phyloP scores from a whole-genome alignment of 2,797 vertebrate species.

The Halcyon badia region DNA sequence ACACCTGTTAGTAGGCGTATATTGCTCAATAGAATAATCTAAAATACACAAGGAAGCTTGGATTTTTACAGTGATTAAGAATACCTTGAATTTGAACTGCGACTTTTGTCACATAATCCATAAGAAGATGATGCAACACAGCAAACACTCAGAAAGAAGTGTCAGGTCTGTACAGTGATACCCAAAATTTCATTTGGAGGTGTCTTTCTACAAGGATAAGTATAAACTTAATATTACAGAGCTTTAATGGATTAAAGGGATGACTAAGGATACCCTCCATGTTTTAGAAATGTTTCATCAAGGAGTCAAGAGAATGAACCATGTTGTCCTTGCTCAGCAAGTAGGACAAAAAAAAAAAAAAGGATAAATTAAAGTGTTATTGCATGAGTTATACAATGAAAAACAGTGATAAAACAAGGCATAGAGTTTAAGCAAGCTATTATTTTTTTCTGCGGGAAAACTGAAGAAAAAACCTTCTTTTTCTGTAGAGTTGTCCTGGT shows the following conservation, averaged over 20 bases:
- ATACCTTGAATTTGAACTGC: background rate
- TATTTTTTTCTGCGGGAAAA: background rate
- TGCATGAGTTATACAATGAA: background rate
- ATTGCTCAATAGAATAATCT: background rate
- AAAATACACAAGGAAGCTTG: background rate
- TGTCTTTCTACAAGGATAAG: background rate
- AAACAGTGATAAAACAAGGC: background rate
- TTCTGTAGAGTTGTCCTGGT: background rate
- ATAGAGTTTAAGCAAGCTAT: background rate
- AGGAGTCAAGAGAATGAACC: background rate
- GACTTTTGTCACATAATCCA: background rate
- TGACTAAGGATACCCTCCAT: background rate
- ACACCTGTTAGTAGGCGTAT: background rate
- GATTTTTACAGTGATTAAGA: background rate
- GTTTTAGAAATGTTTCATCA: background rate
- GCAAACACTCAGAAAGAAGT: background rate
- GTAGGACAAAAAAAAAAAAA: background rate
- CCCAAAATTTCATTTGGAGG: background rate
- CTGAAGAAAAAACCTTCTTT: background rate
- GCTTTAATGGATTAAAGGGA: background rate
- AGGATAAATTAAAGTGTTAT: background rate
- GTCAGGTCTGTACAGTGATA: background rate
- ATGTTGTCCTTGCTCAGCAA: background rate
- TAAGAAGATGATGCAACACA: background rate
- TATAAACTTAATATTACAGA: background rate